Base-by-base conservation (phyloP, 2,113 vertebrate genomes). In the Cyanocitta stelleri region DNA sequence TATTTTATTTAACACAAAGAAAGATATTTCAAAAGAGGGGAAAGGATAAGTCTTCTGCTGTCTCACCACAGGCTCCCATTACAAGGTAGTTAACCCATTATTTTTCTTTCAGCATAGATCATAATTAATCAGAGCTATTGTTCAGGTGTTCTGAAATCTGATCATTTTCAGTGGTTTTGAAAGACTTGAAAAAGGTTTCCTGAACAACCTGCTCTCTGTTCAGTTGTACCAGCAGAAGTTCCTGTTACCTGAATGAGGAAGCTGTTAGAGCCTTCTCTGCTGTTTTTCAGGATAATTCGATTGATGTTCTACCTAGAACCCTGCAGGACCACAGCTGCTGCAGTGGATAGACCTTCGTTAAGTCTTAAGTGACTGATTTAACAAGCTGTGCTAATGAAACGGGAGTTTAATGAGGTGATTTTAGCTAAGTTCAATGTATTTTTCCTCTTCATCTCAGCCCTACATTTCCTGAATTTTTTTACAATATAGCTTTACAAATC, bases 311-410 rank as follows among this genome's bases (percentile, higher is more conserved):
- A 95, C 83, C 95, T 95, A 93, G 90, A 94, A 95, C 88, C 64
- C 95, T 72, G 76, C 93, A 94, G 96, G 95, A 95, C 59, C 79
- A 64, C 75, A 81, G 82, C 88, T 90, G 75, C 87, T 93, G 56
- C 79, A 29, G 61, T 52, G 83, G 43, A 17, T 37, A 95, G 89
- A 84, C 93, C 76, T 93, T 96, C 11, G 2, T 97, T 94, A 96
- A 96, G 52, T 56, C 68, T 88, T 41, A 48, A 86, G 85, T 88
- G 68, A 84, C 68, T 75, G 90, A 52, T 85, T 86, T 93, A 94
- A 95, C 92, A 96, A 93, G 93, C 85, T 84, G 75, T 75, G 72
- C 87, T 95, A 87, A 94, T 94, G 91, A 95, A 96, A 96, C 0
- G 0, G 21, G 66, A 43, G 41, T 95, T 94, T 97, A 92, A 97